Conservation (phyloP, 1,140 invertebrate genomes). For the Goniozus legneri region DNA sequence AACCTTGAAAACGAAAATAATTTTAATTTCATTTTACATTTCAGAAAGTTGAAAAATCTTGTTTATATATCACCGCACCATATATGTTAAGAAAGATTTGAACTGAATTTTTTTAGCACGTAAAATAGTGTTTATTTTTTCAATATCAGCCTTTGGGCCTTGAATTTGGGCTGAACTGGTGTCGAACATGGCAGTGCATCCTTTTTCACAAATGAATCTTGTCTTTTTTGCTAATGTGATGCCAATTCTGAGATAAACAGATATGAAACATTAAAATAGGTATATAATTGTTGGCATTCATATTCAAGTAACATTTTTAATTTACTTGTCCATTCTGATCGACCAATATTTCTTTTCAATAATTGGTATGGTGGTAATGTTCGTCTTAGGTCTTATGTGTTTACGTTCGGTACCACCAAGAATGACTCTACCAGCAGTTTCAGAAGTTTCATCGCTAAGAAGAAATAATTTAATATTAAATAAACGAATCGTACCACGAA, state of each 20-base stretch:
- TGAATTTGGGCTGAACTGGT: slow-evolving; percentile 76
- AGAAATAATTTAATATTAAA: slow-evolving; percentile 20
- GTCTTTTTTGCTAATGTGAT: no score
- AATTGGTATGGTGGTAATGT: no score
- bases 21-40: slow-evolving; percentile 1
- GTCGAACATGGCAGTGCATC: slow-evolving; percentile 67
- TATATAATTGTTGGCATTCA: no score
- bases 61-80: slow-evolving; percentile 38
- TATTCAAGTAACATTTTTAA: no score
- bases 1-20: slow-evolving; percentile 39
- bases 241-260: no score
- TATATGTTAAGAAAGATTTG: slow-evolving; percentile 48
- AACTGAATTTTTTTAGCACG: slow-evolving; percentile 60
- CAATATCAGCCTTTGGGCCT: slow-evolving; percentile 67
- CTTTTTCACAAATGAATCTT: background rate
- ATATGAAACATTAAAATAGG: no score
- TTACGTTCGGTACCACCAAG: slow-evolving; percentile 68
- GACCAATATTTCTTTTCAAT: no score
- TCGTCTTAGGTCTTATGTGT: no score
- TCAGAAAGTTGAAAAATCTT: slow-evolving; percentile 3
- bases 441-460: slow-evolving; percentile 61
- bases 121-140: slow-evolving; percentile 65
- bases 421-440: slow-evolving; percentile 70
- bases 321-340: no score
- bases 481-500: slow-evolving; percentile 6